Evolutionary conservation across 2,113 vertebrate species (phyloP).

Genomic region (Apeltes quadracus): DNA sequence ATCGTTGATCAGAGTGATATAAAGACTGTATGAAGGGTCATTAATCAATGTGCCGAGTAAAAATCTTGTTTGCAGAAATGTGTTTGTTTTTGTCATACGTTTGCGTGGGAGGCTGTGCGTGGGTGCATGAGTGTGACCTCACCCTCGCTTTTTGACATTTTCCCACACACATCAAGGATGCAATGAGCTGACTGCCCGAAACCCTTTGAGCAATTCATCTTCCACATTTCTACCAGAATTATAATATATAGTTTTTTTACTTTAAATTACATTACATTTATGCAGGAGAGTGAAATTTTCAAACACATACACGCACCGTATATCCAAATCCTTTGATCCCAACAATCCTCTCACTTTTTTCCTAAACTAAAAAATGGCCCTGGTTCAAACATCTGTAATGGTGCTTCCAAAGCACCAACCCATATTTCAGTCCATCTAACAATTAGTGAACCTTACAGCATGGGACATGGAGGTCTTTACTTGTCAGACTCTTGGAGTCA

Average conservation of each 20-base stretch:
- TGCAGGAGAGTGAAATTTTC: background rate
- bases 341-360: conserved; percentile 17
- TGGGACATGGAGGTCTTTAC: conserved; percentile 60
- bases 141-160: conserved; percentile 60
- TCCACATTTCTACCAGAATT: conserved; percentile 48
- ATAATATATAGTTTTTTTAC: too few species aligned
- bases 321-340: background rate
- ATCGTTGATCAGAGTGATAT: conserved; percentile 53
- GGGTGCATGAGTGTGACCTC: conserved; percentile 45
- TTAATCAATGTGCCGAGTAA: conserved; percentile 48
- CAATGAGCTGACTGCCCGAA: conserved; percentile 49
- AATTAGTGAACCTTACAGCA: conserved; percentile 68
- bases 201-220: conserved; percentile 58
- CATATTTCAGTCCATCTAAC: conserved; percentile 68
- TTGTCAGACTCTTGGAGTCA: conserved; percentile 59
- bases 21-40: conserved; percentile 14
- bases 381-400: conserved; percentile 37
- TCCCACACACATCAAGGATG: conserved; percentile 68
- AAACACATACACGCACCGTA: background rate
- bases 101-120: background rate
- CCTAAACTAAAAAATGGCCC: conserved; percentile 46
- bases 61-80: conserved; percentile 14
- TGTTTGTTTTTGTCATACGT: conserved; percentile 6
- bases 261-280: conserved; percentile 3
- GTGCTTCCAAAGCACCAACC: conserved; percentile 43